phyloP scores from a whole-genome alignment of 2,113 vertebrate genomes.

The Notarius quadriscutis region DNA sequence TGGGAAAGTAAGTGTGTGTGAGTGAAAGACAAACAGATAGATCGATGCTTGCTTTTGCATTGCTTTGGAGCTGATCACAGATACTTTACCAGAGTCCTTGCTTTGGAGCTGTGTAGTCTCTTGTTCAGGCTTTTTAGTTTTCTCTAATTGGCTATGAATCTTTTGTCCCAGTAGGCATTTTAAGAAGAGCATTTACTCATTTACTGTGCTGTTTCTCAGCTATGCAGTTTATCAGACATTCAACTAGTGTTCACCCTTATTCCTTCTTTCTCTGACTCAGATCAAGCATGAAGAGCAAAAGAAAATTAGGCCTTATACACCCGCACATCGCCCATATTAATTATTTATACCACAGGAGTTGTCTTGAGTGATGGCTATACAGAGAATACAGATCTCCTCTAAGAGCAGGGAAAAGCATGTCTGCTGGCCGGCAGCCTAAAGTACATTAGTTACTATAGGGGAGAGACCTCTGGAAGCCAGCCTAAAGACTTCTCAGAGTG shows the following conservation, averaged over 20 bases:
- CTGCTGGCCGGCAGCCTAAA: slow-evolving; percentile 69
- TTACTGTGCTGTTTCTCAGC: slow-evolving; percentile 47
- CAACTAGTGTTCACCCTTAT: slow-evolving; percentile 51
- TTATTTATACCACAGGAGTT: slow-evolving; percentile 75
- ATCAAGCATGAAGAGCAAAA: slow-evolving; percentile 77
- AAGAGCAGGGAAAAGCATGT: slow-evolving; percentile 67
- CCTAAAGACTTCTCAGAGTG: slow-evolving; percentile 71
- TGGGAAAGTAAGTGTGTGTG: slow-evolving; percentile 67
- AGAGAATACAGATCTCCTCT: slow-evolving; percentile 63
- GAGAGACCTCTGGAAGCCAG: slow-evolving; percentile 69
- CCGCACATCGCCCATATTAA: slow-evolving; percentile 69
- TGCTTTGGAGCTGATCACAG: neutral
- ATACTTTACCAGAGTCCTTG: neutral
- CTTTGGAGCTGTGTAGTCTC: slow-evolving; percentile 33
- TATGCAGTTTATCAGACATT: slow-evolving; percentile 46
- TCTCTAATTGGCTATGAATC: slow-evolving; percentile 47
- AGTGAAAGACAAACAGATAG: neutral
- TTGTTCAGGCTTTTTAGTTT: slow-evolving; percentile 42
- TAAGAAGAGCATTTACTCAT: slow-evolving; percentile 44
- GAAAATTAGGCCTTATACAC: slow-evolving; percentile 75
- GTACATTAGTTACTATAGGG: slow-evolving; percentile 70
- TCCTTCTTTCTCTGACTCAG: slow-evolving; percentile 67
- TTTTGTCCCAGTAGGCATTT: slow-evolving; percentile 41
- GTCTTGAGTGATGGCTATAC: slow-evolving; percentile 71
- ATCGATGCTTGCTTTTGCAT: neutral